Conservation (phyloP, 2,797 vertebrate genomes). For the Ctenopoma kingsleyae region DNA sequence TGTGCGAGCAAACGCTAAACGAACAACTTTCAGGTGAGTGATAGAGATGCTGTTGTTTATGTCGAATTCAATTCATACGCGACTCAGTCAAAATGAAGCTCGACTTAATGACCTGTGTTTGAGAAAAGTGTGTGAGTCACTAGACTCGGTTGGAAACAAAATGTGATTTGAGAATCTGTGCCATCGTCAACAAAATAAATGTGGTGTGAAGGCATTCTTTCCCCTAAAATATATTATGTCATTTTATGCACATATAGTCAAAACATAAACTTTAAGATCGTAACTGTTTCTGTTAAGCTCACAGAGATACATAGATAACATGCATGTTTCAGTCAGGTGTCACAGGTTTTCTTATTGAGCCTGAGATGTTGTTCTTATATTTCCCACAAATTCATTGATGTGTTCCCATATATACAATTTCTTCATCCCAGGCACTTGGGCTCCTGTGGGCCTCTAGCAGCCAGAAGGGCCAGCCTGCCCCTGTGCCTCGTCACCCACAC, state of each 20-base stretch:
- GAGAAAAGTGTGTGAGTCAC: neutral
- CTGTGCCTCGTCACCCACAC: conserved; percentile 9
- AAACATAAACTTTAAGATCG: no score
- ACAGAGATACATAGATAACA: no score
- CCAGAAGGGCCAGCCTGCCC: conserved; percentile 45
- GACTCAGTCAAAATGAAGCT: no score
- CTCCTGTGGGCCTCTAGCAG: conserved; percentile 61
- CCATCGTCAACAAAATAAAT: neutral
- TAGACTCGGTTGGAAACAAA: no score
- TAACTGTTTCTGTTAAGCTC: no score
- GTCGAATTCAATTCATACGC: no score
- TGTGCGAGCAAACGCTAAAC: conserved; percentile 35
- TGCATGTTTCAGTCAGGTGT: neutral
- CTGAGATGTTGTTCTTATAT: neutral
- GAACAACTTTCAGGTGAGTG: conserved; percentile 65
- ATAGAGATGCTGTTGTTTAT: neutral
- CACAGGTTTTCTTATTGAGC: neutral
- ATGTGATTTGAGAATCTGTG: neutral
- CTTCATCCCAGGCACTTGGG: conserved; percentile 62
- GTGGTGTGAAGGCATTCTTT: no score
- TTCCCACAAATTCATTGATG: neutral
- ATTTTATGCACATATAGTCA: neutral
- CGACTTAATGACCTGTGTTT: neutral
- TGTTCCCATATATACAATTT: neutral
- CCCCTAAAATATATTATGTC: neutral